phyloP scores from a whole-genome alignment of 2,113 vertebrate species.

The Rhinoderma darwinii region DNA sequence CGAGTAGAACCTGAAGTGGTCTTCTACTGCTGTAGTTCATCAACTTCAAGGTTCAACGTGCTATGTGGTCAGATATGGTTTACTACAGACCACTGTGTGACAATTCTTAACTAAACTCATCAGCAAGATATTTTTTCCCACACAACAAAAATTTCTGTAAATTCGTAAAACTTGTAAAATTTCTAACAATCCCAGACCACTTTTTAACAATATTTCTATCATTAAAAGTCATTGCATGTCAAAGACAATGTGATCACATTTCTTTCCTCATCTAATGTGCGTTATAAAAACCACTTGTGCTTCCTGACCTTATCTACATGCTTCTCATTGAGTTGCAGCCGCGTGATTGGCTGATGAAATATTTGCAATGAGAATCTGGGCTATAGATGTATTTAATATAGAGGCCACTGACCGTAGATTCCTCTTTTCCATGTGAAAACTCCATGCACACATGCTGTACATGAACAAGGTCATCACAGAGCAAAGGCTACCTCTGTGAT shows the following conservation, averaged over 20 bases:
- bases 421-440: neutral
- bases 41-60: too few relatives aligned
- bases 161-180: too few relatives aligned
- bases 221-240: neutral
- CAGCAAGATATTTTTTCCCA: too few relatives aligned
- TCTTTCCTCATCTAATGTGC: neutral
- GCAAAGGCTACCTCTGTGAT: constrained; percentile 28
- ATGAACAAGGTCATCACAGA: constrained; percentile 37
- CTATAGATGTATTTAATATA: neutral
- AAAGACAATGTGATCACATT: neutral
- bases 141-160: too few relatives aligned
- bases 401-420: neutral
- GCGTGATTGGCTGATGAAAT: neutral
- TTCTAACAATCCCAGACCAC: too few relatives aligned
- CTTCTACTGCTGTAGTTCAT: too few relatives aligned
- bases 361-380: neutral
- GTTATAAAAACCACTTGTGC: neutral
- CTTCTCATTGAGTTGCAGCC: neutral
- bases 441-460: neutral
- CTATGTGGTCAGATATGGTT: too few relatives aligned
- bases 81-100: too few relatives aligned
- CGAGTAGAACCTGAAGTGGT: too few relatives aligned
- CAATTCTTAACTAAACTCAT: too few relatives aligned
- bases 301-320: neutral
- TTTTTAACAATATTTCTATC: neutral